Evolutionary conservation across 1,140 invertebrate species (phyloP), one percentile per base, ranked within the genome.

Genomic region (silkworm (Bombyx mori)): DNA sequence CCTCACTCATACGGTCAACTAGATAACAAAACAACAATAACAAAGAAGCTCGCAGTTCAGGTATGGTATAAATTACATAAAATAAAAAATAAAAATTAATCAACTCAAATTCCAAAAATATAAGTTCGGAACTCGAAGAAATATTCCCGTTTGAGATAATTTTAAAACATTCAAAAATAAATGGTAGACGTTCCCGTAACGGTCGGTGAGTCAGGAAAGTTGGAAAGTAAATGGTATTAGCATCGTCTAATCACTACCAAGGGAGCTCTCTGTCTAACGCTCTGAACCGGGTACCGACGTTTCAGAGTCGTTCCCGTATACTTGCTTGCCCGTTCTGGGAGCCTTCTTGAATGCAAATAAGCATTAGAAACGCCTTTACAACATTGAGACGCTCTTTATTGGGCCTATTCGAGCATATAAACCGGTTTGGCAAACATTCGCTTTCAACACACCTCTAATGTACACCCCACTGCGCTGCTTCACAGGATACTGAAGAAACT

Each of bases 181-280:
- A 84, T 75, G 76, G 72, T 60, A 58, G 69, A 75, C 71, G 72
- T 75, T 83, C 75, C 65, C 65, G 77, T 79, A 79, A 81, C 79
- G 78, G 78, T 75, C 70, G 76, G 71, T 77, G 76, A 82, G 76
- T 73, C 80, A 76, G 74, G 77, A 71, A 86, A 82, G 78, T 82
- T 79, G 66, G 76, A 85, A 85, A 83, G 80, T 85, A 85, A 85
- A 85, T 82, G 80, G 76, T 83, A 86, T 86, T 85, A 86, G 83
- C 78, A 80, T 77, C 73, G 77, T 77, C 73, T 84, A 84, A 86
- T 83, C 76, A 80, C 81, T 79, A 74, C 66, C 83, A 71, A 62
- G 81, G 79, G 83, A 83, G 79, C 79, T 60, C 66, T 86, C 62
- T 62, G 75, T 84, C 79, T 83, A 70, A 69, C 66, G 68, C 61